phyloP scores from a whole-genome alignment of 1,140 invertebrate genomes.

The Eciton burchellii region DNA sequence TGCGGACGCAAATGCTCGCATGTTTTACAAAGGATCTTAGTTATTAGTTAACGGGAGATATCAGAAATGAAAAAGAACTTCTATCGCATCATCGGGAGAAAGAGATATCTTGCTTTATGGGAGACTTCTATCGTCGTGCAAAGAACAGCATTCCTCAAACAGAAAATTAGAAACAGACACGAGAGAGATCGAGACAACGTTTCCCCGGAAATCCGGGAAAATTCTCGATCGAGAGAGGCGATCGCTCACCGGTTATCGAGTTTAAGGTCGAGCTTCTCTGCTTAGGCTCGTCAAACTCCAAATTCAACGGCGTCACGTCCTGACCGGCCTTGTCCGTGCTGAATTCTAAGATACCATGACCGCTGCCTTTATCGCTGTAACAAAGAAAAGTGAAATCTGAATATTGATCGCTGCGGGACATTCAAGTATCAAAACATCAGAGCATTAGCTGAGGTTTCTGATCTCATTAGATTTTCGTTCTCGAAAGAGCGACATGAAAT shows the following conservation, averaged over 20 bases:
- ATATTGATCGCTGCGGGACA: not conserved
- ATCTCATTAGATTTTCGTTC: not conserved
- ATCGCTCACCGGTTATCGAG: conserved; percentile 89
- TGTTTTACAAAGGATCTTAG: conserved; percentile 2
- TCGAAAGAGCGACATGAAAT: not conserved
- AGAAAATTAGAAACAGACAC: conserved; percentile 62
- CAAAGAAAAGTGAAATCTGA: conserved; percentile 46
- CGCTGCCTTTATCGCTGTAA: conserved; percentile 85
- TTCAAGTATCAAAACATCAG: not conserved
- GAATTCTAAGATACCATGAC: conserved; percentile 93
- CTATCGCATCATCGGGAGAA: not conserved
- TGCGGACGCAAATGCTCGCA: conserved; percentile 9
- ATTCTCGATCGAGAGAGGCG: conserved; percentile 4
- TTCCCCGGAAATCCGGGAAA: conserved; percentile 26
- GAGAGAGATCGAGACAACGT: conserved; percentile 41
- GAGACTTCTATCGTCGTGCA: conserved; percentile 76
- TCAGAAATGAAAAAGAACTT: not conserved
- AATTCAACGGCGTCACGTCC: conserved; percentile 94
- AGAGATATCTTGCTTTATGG: conserved; percentile 1
- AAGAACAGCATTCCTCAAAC: conserved; percentile 81
- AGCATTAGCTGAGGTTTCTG: not conserved
- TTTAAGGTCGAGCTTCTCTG: conserved; percentile 89
- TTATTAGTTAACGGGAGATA: conserved; percentile 16
- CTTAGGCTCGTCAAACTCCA: conserved; percentile 91
- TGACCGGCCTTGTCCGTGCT: conserved; percentile 95